Conservation (phyloP, 2,797 vertebrate species). For the Darevskia mixta region DNA sequence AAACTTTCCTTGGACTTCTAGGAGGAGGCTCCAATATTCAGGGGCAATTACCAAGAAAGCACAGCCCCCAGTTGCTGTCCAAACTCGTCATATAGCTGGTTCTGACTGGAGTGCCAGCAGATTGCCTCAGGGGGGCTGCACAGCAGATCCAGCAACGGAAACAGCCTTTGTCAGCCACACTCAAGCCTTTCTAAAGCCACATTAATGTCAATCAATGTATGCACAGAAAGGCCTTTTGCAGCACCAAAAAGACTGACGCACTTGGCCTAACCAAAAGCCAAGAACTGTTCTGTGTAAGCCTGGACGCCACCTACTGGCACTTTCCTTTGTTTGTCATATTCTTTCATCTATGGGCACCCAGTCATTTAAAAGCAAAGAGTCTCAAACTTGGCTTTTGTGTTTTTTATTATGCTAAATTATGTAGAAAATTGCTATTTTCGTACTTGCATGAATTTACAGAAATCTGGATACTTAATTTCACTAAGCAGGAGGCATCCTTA, state of each 20-base stretch:
- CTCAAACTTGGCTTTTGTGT: neutral
- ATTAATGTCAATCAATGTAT: neutral
- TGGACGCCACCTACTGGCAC: constrained; percentile 29
- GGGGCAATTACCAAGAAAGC: neutral
- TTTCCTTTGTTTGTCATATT: neutral
- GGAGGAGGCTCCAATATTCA: neutral
- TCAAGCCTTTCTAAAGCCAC: neutral
- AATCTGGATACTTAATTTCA: neutral
- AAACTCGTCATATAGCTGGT: neutral
- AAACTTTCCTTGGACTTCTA: neutral
- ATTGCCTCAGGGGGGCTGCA: neutral
- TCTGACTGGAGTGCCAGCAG: neutral
- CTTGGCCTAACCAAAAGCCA: neutral
- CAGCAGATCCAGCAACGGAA: neutral
- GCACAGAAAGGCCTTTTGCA: neutral
- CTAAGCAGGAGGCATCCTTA: neutral
- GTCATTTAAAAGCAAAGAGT: neutral
- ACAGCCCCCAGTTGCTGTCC: neutral
- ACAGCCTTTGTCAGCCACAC: neutral
- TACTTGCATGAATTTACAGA: neutral
- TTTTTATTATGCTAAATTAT: neutral
- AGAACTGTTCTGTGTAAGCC: neutral
- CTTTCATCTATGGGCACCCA: neutral
- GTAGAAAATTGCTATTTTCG: neutral
- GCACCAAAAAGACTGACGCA: neutral